Conservation (phyloP, 2,888 invertebrate genomes). For the Eupithecia tripunctaria region DNA sequence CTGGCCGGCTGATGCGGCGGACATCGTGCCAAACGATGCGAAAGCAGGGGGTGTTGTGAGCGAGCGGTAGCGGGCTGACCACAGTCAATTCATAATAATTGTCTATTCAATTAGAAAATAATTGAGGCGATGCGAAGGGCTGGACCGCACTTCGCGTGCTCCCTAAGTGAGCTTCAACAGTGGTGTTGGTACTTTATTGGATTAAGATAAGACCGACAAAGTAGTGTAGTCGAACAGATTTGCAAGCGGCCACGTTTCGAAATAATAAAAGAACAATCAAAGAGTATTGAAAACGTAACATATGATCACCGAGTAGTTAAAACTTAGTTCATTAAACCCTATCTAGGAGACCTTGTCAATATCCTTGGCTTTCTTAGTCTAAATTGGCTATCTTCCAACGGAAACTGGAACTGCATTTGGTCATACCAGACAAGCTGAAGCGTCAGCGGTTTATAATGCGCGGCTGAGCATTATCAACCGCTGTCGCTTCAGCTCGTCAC, state of each 20-base stretch:
- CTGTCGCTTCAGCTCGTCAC: constrained; percentile 14
- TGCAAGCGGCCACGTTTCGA: not conserved
- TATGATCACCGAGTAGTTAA: not conserved
- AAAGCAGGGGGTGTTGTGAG: constrained; percentile 10
- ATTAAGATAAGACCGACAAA: too few species aligned
- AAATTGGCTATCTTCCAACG: constrained; percentile 7
- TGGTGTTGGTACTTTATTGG: not conserved
- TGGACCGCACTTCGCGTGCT: not conserved
- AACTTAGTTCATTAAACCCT: not conserved
- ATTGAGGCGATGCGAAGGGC: not conserved
- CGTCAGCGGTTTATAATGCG: too few species aligned
- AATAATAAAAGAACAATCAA: not conserved
- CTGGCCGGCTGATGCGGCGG: constrained; percentile 35
- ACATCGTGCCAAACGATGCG: constrained; percentile 35
- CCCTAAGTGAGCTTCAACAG: not conserved
- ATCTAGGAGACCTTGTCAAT: not conserved
- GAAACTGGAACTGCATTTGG: constrained; percentile 6
- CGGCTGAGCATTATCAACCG: not conserved
- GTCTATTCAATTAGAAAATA: not conserved
- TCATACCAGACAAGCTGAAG: not conserved
- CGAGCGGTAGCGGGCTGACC: constrained; percentile 2
- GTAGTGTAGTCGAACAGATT: not conserved
- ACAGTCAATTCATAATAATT: not conserved
- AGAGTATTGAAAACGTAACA: not conserved
- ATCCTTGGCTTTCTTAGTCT: constrained; percentile 7